A percentile compares a stretch with the other conserved stretches of the same genome.
Conservation (phyloP, 2,888 invertebrate species). For the Blastobasis adustella region DNA sequence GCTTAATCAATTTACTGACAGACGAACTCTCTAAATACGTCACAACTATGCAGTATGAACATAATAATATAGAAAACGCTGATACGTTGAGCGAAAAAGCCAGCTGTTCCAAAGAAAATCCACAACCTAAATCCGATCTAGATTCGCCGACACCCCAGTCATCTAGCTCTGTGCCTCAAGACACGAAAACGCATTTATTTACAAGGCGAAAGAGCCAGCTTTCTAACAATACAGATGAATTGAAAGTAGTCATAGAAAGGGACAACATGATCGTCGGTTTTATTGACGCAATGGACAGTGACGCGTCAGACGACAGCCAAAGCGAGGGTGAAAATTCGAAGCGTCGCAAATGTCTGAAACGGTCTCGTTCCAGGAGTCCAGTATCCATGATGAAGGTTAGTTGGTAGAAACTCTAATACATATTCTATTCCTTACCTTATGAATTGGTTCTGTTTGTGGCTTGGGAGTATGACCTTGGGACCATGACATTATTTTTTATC, state of each 20-base stretch:
- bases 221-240: constrained; percentile 45
- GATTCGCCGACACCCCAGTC: not conserved
- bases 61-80: constrained; percentile 32
- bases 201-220: constrained; percentile 39
- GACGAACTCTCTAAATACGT: constrained; percentile 55
- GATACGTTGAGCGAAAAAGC: constrained; percentile 21
- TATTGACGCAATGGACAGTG: constrained; percentile 55
- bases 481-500: no score
- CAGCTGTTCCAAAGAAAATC: constrained; percentile 16
- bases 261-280: constrained; percentile 68
- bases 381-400: constrained; percentile 43
- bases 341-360: constrained; percentile 40
- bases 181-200: constrained; percentile 30
- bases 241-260: constrained; percentile 62
- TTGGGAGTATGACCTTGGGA: no score
- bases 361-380: constrained; percentile 44
- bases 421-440: no score
- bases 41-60: constrained; percentile 57
- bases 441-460: no score
- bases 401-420: not conserved
- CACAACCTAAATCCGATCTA: constrained; percentile 12
- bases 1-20: constrained; percentile 53
- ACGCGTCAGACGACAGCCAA: constrained; percentile 50
- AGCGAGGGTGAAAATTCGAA: constrained; percentile 41
- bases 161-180: not conserved